These are phyloP conservation scores for Melanotaenia maccullochi DNA, from an alignment of 2,797 vertebrate species.

Conservation along the genomic window DNA sequence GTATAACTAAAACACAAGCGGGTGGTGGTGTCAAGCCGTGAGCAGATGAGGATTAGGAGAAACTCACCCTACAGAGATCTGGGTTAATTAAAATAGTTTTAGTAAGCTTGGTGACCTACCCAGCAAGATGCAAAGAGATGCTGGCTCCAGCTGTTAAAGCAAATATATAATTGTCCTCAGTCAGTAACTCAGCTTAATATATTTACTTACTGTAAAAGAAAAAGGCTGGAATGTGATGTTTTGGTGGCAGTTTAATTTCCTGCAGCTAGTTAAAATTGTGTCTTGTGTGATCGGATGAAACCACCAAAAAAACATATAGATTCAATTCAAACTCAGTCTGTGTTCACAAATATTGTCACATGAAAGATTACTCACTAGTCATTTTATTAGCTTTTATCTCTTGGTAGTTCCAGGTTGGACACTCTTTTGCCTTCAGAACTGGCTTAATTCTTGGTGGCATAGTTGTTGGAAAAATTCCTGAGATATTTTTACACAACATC, in stretches of 20 bases:
- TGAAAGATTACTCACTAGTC: too few species aligned
- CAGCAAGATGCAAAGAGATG: slow-evolving; percentile 52
- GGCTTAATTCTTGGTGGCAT: too few species aligned
- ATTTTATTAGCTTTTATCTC: too few species aligned
- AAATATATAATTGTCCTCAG: slow-evolving; percentile 45
- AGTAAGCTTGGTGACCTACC: slow-evolving; percentile 55
- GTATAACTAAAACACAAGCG: slow-evolving; percentile 49
- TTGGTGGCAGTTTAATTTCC: slow-evolving; percentile 9
- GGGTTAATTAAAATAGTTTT: slow-evolving; percentile 78
- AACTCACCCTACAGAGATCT: slow-evolving; percentile 73
- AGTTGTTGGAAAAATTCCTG: too few species aligned
- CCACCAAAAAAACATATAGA: too few species aligned
- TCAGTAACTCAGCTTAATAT: slow-evolving; percentile 29
- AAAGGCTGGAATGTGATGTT: background rate
- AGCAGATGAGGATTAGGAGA: slow-evolving; percentile 69
- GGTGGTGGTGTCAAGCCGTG: slow-evolving; percentile 46
- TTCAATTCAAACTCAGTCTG: too few species aligned
- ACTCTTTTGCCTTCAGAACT: background rate
- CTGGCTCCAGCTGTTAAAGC: slow-evolving; percentile 66
- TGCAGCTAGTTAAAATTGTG: slow-evolving; percentile 9
- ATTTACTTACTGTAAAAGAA: slow-evolving; percentile 11
- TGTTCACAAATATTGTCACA: too few species aligned
- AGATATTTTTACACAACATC: too few species aligned
- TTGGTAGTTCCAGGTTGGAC: too few species aligned
- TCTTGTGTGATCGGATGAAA: background rate